Evolutionary conservation across 2,113 vertebrate species (phyloP), one percentile per base, ranked within the genome.

Genomic region (Tychaedon coryphoeus): DNA sequence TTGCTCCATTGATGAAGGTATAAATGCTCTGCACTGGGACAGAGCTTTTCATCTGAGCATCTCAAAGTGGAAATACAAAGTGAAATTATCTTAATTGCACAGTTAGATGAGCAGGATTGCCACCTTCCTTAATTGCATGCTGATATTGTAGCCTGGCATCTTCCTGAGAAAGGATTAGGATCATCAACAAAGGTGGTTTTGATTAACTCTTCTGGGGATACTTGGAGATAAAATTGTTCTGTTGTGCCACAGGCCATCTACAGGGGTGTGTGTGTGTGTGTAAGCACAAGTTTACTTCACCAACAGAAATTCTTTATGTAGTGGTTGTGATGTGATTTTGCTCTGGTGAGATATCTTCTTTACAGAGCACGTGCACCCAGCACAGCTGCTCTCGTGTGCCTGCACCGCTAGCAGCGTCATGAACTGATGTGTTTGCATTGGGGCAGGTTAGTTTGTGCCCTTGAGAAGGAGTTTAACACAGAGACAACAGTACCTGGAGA

Each of bases 181-280:
- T 19, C 26, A 16, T 14, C 28, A 6, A 1, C 0, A 14, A 69
- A 58, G 12, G 19, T 33, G 43, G 9, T 45, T 93, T 67, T 72
- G 6, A 13, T 93, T 65, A 61, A 65, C 5, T 15, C 10, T 64
- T 58, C n/a, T 13, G 10, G 40, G 31, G 24, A 33, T 58, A 40
- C 20, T 51, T 38, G 65, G 36, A 38, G 38, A 24, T 62, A 54
- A 60, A 97, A 66, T n/a, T 60, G 10, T 72, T 87, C 19, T 45
- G 6, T 29, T 53, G 25, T 58, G 62, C 19, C 33, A 56, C 13
- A 36, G 56, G 29, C 20, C 4, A 2, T 8, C 13, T 36, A 20
- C 18, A 26, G 0, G 1, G 10, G 19, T 10, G 12, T 5, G 20
- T 3, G 20, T 3, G 20, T 3, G 2, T 38, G 11, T 43, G 20